These are phyloP conservation scores for Goniozus legneri DNA, from an alignment of 1,140 invertebrate genomes.

Conservation along the genomic window DNA sequence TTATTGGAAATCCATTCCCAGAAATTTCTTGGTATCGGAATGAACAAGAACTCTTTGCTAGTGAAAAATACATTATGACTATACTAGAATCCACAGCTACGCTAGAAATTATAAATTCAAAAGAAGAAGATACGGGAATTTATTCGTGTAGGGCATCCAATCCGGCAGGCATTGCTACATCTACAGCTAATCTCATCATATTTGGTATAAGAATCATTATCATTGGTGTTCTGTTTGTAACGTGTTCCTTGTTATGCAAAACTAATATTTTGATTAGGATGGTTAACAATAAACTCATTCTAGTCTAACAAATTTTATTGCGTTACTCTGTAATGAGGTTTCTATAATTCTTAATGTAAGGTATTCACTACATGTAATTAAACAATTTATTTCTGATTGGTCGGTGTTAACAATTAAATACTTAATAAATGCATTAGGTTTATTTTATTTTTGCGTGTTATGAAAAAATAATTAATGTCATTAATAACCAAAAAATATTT, in stretches of 20 bases:
- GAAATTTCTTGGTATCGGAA: conserved; percentile 78
- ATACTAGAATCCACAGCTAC: conserved; percentile 61
- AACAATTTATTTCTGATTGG: too few species aligned
- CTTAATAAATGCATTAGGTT: too few species aligned
- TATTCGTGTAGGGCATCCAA: conserved; percentile 79
- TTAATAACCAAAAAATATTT: too few species aligned
- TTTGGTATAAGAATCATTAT: conserved; percentile 54
- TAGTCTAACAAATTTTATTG: conserved; percentile 2
- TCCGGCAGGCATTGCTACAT: conserved; percentile 72
- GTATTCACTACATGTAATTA: too few species aligned
- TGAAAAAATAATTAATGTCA: neutral
- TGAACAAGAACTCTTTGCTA: conserved; percentile 62
- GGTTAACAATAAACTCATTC: too few species aligned
- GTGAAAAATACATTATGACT: conserved; percentile 62
- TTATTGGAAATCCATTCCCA: conserved; percentile 67
- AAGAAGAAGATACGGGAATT: conserved; percentile 69
- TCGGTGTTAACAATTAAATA: too few species aligned
- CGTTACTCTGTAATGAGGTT: too few species aligned
- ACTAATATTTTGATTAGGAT: too few species aligned
- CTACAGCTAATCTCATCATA: conserved; percentile 70
- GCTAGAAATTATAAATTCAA: conserved; percentile 64
- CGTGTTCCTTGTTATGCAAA: too few species aligned
- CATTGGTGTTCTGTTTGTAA: conserved; percentile 13
- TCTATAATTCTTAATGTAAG: too few species aligned
- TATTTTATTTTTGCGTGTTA: neutral